Conservation (phyloP, 2,113 vertebrate genomes). For the Neodon shergylaensis region DNA sequence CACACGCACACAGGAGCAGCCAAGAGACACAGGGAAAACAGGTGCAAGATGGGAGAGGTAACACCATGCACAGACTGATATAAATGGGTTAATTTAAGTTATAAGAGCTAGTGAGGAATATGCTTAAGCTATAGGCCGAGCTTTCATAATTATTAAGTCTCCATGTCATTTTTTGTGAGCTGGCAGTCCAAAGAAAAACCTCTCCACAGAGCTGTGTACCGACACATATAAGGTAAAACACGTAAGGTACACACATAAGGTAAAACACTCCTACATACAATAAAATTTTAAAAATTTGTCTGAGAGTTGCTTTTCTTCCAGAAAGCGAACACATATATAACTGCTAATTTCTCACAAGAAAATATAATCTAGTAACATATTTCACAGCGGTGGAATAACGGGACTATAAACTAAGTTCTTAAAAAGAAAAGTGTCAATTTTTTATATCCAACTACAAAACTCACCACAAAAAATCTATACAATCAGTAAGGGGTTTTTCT, state of each 20-base stretch:
- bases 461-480: background rate
- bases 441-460: conserved; percentile 15
- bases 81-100: background rate
- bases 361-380: background rate
- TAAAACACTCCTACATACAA: background rate
- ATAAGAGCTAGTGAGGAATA: background rate
- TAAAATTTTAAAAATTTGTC: background rate
- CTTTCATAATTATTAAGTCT: background rate
- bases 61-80: background rate
- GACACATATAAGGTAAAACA: background rate
- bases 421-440: conserved; percentile 1
- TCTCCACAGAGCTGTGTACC: background rate
- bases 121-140: background rate
- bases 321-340: background rate
- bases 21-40: background rate
- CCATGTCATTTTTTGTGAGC: background rate
- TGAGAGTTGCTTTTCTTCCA: background rate
- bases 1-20: background rate
- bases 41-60: background rate
- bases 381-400: background rate
- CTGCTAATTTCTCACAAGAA: background rate
- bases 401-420: background rate
- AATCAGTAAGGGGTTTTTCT: background rate
- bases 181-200: too few relatives aligned
- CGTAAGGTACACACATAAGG: background rate